phyloP scores from a whole-genome alignment of 2,113 vertebrate species.

The Clupea harengus region DNA sequence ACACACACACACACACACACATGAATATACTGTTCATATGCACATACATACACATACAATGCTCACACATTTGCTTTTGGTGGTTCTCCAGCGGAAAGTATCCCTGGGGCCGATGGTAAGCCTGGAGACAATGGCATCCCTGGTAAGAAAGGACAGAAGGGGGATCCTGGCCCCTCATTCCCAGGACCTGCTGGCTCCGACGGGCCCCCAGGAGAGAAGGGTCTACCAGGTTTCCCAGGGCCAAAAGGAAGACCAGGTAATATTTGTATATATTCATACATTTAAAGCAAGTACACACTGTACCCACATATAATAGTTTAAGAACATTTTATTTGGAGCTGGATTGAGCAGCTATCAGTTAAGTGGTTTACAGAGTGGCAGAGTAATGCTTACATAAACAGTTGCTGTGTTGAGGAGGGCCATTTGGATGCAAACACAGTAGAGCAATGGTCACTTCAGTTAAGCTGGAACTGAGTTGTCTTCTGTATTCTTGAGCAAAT shows the following conservation, averaged over 20 bases:
- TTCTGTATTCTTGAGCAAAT: too few relatives aligned
- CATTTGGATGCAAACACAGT: too few relatives aligned
- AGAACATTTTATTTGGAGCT: too few relatives aligned
- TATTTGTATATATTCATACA: background rate
- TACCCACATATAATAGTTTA: too few relatives aligned
- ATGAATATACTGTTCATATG: background rate
- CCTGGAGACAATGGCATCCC: background rate
- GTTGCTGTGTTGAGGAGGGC: too few relatives aligned
- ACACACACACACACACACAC: slow-evolving; percentile 7
- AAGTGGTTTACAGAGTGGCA: too few relatives aligned
- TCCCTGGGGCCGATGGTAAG: background rate
- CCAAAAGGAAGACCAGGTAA: slow-evolving; percentile 24
- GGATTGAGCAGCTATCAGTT: too few relatives aligned
- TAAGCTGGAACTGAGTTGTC: too few relatives aligned
- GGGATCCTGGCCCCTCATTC: slow-evolving; percentile 8
- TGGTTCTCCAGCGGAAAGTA: background rate
- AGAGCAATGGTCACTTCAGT: too few relatives aligned
- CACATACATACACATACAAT: background rate
- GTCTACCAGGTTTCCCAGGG: slow-evolving; percentile 48
- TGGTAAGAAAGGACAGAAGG: slow-evolving; percentile 36
- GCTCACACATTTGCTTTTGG: background rate
- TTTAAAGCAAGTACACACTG: background rate
- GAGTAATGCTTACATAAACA: too few relatives aligned
- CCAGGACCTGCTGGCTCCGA: slow-evolving; percentile 29
- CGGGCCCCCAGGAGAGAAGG: slow-evolving; percentile 35